These are phyloP conservation scores for Emydura subglobosa DNA, from an alignment of 2,113 vertebrate genomes.

Conservation along the genomic window DNA sequence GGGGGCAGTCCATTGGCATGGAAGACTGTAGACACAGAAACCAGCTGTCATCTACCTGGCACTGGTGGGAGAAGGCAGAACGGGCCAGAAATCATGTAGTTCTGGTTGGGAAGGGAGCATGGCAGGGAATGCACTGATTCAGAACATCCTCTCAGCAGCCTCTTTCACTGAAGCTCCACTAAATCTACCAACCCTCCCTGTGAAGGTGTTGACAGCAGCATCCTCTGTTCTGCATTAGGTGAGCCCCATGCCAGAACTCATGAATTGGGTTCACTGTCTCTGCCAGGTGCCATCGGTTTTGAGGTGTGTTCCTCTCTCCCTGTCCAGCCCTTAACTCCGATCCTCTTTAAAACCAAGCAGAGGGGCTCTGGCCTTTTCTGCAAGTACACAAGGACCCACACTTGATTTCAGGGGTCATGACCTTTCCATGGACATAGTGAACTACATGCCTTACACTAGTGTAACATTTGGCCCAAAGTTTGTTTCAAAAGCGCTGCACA, in stretches of 20 bases:
- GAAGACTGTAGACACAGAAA: background rate
- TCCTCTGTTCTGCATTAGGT: background rate
- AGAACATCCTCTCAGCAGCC: background rate
- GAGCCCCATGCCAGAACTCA: background rate
- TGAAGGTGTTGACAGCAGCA: background rate
- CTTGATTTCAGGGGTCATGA: background rate
- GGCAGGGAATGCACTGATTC: background rate
- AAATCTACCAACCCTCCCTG: too few species aligned
- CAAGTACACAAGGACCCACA: background rate
- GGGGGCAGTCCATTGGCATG: background rate
- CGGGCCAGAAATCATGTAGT: background rate
- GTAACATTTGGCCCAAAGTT: background rate
- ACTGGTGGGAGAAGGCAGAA: background rate
- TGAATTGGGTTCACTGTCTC: background rate
- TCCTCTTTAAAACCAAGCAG: background rate
- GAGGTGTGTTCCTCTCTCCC: background rate
- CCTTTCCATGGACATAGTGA: background rate
- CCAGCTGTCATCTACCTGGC: background rate
- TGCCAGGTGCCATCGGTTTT: background rate
- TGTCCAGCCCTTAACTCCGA: background rate
- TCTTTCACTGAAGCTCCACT: background rate
- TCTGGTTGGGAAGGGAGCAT: background rate
- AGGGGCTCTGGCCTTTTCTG: background rate
- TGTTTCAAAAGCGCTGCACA: rapidly evolving
- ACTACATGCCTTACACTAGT: background rate